Conservation (phyloP, 1,140 invertebrate genomes). For the Berghia stephanieae region DNA sequence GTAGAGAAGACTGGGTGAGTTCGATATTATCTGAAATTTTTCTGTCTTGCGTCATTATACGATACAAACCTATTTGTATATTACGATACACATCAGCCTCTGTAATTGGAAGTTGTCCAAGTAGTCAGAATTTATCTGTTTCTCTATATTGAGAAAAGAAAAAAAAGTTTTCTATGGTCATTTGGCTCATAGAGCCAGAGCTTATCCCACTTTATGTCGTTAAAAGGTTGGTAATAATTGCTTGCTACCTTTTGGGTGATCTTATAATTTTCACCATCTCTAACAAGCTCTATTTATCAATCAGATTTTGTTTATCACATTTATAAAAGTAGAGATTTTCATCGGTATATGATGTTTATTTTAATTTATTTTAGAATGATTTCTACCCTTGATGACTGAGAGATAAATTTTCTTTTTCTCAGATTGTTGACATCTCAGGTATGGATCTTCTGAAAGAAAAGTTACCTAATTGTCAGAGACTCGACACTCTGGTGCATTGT, state of each 20-base stretch:
- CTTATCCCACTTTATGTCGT: too few relatives aligned
- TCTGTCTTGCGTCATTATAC: too few relatives aligned
- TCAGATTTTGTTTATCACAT: background rate
- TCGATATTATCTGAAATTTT: too few relatives aligned
- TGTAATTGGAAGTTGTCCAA: too few relatives aligned
- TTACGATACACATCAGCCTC: too few relatives aligned
- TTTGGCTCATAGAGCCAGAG: too few relatives aligned
- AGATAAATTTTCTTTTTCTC: constrained; percentile 17
- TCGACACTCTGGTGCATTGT: constrained; percentile 46
- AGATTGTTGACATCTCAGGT: constrained; percentile 54
- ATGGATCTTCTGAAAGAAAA: constrained; percentile 42
- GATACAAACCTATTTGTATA: too few relatives aligned
- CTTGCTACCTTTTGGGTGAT: too few relatives aligned
- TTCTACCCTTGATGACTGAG: background rate
- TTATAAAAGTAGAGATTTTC: background rate
- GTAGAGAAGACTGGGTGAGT: constrained; percentile 45
- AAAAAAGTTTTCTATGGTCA: too few relatives aligned
- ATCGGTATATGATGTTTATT: background rate
- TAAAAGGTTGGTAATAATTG: too few relatives aligned
- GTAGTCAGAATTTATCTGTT: too few relatives aligned
- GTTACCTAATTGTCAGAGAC: constrained; percentile 41
- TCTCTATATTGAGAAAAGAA: too few relatives aligned
- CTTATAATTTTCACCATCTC: background rate
- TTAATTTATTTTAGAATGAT: background rate
- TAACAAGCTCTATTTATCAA: background rate